phyloP scores from a whole-genome alignment of 92 coral and sea anemone genomes.

The Desmophyllum pertusum region DNA sequence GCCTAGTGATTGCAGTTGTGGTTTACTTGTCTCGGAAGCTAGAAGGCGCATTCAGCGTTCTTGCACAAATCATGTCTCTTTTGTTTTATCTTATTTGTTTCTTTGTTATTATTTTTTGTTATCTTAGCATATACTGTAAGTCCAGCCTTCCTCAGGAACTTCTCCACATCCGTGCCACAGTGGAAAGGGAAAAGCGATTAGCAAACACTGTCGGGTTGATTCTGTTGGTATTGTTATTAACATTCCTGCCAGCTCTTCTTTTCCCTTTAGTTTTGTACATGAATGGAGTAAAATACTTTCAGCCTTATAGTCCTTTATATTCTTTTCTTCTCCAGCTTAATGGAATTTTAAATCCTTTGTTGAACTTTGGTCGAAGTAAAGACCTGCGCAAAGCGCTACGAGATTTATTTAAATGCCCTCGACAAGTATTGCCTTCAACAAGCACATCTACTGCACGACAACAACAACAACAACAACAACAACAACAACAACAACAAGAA shows the following conservation, averaged over 20 bases:
- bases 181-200: constrained; percentile 5
- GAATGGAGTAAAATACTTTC: neutral
- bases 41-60: neutral
- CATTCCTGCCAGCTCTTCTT: constrained; percentile 13
- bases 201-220: no score
- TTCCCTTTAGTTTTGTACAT: neutral
- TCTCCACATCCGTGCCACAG: neutral
- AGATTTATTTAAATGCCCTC: neutral
- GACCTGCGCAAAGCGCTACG: neutral
- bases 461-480: no score
- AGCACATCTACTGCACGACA: no score
- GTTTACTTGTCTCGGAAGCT: neutral
- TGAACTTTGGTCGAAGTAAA: constrained; percentile 21
- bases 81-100: constrained; percentile 1
- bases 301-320: no score
- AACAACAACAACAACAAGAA: no score
- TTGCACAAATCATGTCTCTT: neutral
- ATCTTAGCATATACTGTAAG: neutral
- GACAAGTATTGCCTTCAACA: neutral
- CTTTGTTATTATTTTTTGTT: neutral
- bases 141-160: neutral
- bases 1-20: neutral
- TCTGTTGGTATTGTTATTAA: no score
- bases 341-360: no score
- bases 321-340: neutral